Conservation (phyloP, 2,888 invertebrate genomes). For the Synergus itoensis region DNA sequence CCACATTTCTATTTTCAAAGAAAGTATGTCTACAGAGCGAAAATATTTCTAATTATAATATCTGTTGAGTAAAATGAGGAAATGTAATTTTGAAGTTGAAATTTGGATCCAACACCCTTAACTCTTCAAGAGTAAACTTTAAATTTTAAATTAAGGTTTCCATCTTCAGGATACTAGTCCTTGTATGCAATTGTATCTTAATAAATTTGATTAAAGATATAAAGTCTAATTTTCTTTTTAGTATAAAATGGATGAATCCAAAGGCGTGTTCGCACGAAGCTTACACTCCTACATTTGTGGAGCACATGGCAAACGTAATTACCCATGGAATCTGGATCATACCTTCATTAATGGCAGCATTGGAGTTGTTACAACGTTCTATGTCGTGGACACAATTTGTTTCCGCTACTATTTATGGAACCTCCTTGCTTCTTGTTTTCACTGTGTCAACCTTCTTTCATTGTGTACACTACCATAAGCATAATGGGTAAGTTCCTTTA, state of each 20-base stretch:
- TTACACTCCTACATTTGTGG: constrained; percentile 92
- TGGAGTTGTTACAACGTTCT: constrained; percentile 87
- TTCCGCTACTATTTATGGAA: constrained; percentile 92
- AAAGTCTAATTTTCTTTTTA: constrained; percentile 51
- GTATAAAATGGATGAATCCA: constrained; percentile 89
- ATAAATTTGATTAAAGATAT: constrained; percentile 27
- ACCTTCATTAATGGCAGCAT: constrained; percentile 89
- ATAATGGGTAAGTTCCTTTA: constrained; percentile 78
- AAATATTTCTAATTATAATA: too few species aligned
- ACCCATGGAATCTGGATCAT: constrained; percentile 95
- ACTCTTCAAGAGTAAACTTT: background rate
- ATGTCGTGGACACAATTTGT: constrained; percentile 86
- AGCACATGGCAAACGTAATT: constrained; percentile 94
- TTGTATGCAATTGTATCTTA: background rate
- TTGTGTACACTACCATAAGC: constrained; percentile 88
- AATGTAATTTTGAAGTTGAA: too few species aligned
- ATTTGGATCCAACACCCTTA: too few species aligned
- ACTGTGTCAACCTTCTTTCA: constrained; percentile 94
- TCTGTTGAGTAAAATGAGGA: too few species aligned
- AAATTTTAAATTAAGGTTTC: background rate
- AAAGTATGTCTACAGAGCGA: too few species aligned
- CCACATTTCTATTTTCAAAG: too few species aligned
- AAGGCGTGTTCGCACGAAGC: constrained; percentile 87
- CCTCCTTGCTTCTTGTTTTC: constrained; percentile 91
- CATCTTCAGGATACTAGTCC: background rate